phyloP scores from a whole-genome alignment of 1,140 invertebrate genomes.

The Caenorhabditis tropicalis region DNA sequence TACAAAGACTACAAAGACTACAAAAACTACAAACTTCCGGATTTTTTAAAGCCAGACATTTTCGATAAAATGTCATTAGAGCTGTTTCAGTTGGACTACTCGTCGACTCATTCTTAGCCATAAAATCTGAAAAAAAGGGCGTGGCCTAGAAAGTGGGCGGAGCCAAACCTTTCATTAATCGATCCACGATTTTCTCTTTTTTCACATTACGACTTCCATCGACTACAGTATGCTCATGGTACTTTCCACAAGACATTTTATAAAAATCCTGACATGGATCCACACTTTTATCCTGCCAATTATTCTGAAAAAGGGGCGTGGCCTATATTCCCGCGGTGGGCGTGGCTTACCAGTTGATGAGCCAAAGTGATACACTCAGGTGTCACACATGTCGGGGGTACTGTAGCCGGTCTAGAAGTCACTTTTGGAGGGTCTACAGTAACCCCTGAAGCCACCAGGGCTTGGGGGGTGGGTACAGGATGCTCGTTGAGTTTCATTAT shows the following conservation, averaged over 20 bases:
- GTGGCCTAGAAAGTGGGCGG: no score
- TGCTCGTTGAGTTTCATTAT: no score
- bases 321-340: no score
- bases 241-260: not conserved
- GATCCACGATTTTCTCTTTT: not conserved
- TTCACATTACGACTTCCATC: not conserved
- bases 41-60: no score
- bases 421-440: not conserved
- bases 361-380: conserved; percentile 1
- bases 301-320: not conserved
- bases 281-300: not conserved
- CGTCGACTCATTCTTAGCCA: no score
- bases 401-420: not conserved
- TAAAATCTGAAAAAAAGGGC: no score
- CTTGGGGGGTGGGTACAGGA: no score
- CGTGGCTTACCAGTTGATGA: not conserved
- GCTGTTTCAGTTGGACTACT: no score
- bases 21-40: no score
- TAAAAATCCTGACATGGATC: not conserved
- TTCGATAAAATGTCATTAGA: no score
- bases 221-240: not conserved
- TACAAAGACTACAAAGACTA: no score
- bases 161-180: not conserved
- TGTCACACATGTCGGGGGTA: not conserved
- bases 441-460: no score